phyloP scores from a whole-genome alignment of 2,113 vertebrate species.

The Gobius niger region DNA sequence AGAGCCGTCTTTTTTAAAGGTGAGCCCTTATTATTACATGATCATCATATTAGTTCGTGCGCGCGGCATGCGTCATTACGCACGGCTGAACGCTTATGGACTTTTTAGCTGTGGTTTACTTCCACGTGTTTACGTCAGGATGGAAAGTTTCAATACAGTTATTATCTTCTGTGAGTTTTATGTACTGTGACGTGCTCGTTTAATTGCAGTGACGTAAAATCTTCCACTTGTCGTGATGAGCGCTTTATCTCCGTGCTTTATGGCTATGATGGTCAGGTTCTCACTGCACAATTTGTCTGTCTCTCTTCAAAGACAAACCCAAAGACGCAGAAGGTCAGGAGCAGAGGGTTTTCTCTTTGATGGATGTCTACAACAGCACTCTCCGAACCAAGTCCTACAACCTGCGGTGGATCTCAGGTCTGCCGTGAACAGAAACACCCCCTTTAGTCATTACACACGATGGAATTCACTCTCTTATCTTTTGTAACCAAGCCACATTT shows the following conservation, averaged over 20 bases:
- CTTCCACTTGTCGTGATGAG: conserved; percentile 9
- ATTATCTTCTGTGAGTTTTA: background rate
- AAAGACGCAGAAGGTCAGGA: background rate
- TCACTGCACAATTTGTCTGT: conserved; percentile 5
- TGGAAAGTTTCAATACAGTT: background rate
- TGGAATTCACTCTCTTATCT: background rate
- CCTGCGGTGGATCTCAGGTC: conserved; percentile 93
- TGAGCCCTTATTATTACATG: conserved; percentile 43
- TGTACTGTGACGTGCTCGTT: background rate
- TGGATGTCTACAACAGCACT: conserved; percentile 85
- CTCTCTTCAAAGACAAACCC: conserved; percentile 48
- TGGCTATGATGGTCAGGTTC: background rate
- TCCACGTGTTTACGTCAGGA: background rate
- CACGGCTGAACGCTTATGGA: background rate
- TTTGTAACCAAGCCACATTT: too few relatives aligned
- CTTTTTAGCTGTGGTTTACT: background rate
- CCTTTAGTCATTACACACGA: background rate
- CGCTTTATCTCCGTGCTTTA: conserved; percentile 9
- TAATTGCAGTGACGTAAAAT: conserved; percentile 20
- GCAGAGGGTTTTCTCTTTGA: conserved; percentile 77
- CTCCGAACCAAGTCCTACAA: conserved; percentile 83
- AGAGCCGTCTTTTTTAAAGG: conserved; percentile 66
- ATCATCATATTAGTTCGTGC: background rate
- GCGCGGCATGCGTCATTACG: conserved; percentile 50
- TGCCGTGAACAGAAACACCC: background rate